Percentiles rank a stretch among this genome's conserved stretches.
These are phyloP conservation scores for Alligator sinensis DNA, from an alignment of 2,113 vertebrate genomes.

Conservation along the genomic window DNA sequence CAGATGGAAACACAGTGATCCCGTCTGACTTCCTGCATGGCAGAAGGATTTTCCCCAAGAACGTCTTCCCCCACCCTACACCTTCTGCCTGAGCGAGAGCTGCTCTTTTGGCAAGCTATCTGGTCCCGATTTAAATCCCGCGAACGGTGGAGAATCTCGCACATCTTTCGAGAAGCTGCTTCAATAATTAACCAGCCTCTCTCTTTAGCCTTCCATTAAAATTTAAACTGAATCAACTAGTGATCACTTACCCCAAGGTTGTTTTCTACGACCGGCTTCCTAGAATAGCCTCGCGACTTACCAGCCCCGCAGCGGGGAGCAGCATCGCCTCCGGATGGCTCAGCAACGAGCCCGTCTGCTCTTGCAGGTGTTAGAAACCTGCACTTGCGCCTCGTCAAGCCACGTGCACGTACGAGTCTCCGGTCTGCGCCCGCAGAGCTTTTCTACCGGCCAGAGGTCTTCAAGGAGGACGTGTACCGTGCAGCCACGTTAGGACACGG, in stretches of 20 bases:
- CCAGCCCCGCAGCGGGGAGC: background rate
- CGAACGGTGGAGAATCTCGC: too few relatives aligned
- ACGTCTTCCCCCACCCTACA: background rate
- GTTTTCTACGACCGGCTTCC: background rate
- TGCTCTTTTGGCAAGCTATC: background rate
- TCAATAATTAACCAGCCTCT: constrained; percentile 21
- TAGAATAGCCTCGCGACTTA: background rate
- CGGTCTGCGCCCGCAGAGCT: background rate
- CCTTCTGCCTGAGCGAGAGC: background rate
- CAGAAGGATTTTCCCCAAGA: background rate
- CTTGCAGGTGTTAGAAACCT: background rate
- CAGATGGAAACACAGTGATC: background rate
- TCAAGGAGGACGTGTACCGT: background rate
- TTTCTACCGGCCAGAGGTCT: background rate
- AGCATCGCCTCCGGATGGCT: too few relatives aligned
- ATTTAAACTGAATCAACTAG: background rate
- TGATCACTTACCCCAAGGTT: background rate
- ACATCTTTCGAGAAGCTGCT: background rate
- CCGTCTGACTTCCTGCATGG: accelerated
- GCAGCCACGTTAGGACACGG: background rate
- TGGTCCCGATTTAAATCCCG: too few relatives aligned
- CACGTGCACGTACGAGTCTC: background rate
- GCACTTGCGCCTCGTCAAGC: background rate
- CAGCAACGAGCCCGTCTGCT: too few relatives aligned
- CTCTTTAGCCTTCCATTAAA: background rate